Percentiles rank a stretch among this genome's conserved stretches.
These are phyloP conservation scores for Agelastica alni DNA, from an alignment of 2,888 invertebrate genomes.

Conservation along the genomic window DNA sequence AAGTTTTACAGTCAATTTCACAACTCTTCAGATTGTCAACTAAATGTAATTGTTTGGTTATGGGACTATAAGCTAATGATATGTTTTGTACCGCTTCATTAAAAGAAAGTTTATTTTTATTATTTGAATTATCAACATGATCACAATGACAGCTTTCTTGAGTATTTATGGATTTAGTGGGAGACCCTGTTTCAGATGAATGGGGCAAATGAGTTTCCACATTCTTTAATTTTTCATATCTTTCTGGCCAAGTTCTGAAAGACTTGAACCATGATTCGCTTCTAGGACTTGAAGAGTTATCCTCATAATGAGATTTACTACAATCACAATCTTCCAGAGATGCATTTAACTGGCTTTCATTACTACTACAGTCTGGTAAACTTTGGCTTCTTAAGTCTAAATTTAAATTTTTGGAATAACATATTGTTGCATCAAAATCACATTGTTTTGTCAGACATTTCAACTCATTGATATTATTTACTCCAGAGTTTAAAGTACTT, in stretches of 20 bases:
- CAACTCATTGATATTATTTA: neutral
- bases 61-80: conserved; percentile 74
- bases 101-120: conserved; percentile 62
- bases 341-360: conserved; percentile 3
- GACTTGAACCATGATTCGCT: conserved; percentile 57
- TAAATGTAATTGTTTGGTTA: conserved; percentile 73
- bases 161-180: conserved; percentile 38
- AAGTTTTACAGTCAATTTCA: conserved; percentile 23
- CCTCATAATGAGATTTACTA: conserved; percentile 10
- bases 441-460: neutral
- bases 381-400: conserved; percentile 53
- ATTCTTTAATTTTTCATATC: conserved; percentile 53
- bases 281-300: conserved; percentile 24
- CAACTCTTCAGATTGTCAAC: conserved; percentile 55
- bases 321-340: conserved; percentile 25
- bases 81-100: conserved; percentile 74
- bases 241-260: conserved; percentile 60
- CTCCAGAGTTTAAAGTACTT: conserved; percentile 28
- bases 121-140: conserved; percentile 45
- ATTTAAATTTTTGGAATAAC: conserved; percentile 20
- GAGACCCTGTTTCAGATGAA: too few relatives aligned
- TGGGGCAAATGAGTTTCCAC: conserved; percentile 42
- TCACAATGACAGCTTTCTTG: conserved; percentile 34
- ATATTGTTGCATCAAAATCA: conserved; percentile 1
- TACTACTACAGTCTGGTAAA: conserved; percentile 54